Base-by-base conservation (phyloP, 2,113 vertebrate genomes). In the Crotophaga sulcirostris region DNA sequence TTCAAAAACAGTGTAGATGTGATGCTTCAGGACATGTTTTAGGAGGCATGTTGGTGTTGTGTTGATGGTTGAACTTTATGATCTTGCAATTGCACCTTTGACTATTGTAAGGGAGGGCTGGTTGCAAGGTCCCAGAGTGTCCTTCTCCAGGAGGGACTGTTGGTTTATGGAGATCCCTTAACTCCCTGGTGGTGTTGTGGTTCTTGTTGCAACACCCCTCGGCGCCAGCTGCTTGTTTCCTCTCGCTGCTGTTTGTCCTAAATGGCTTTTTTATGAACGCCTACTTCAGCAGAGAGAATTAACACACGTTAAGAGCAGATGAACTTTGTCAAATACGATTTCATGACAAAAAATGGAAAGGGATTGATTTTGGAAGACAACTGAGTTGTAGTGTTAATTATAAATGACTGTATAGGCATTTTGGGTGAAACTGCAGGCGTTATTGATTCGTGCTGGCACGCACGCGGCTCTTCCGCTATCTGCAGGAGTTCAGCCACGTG, bases 311-410 rank as follows among this genome's bases (percentile, higher is more conserved):
- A 90, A 89, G 79, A 90, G 93, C 54, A 92, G 76, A 77, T 69
- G 68, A 92, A 87, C 83, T 94, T 94, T 31, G 95, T 95, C 94
- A 93, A 92, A 93, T 92, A 81, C 86, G 29, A 90, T 97, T 86
- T 77, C 55, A 16, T 38, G 75, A 42, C 63, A 45, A 70, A 80
- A 92, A 89, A 83, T 19, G 59, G 85, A 76, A 70, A 88, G 79
- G 76, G 69, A 95, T 95, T 89, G 94, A 93, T 97, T 95, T 89
- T 88, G 94, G 94, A 94, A 90, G 85, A 67, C 85, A 87, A 60
- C 59, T 0, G 8, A 87, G 68, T 70, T 75, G 94, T 89, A 59
- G 79, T 93, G 89, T 92, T 96, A 92, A 95, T 97, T 95, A 94
- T 86, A 90, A 93, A 95, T 87, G 93, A 78, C 52, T 64, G 64